These are phyloP conservation scores for Agrypnia vestita DNA, from an alignment of 1,140 invertebrate genomes.

Conservation along the genomic window DNA sequence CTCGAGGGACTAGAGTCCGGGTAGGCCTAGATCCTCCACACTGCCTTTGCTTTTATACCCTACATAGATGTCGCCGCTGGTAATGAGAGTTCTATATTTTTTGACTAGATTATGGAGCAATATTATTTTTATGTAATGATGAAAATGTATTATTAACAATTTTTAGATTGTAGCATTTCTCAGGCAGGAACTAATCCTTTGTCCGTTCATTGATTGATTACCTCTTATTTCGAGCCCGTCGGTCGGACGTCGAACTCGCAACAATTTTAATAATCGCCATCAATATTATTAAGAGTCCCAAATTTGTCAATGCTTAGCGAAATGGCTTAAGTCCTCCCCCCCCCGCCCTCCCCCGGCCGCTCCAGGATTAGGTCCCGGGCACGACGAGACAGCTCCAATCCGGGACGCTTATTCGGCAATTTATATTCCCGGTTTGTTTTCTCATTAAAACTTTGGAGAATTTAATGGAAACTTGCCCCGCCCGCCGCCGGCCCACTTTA, in stretches of 20 bases:
- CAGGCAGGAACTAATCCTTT: no score
- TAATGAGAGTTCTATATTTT: no score
- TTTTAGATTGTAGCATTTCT: no score
- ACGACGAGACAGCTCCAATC: slow-evolving; percentile 38
- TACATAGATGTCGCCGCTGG: no score
- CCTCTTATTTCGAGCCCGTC: no score
- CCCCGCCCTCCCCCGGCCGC: not conserved
- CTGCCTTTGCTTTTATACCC: no score
- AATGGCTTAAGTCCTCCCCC: slow-evolving; percentile 22
- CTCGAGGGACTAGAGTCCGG: no score
- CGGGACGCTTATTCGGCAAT: slow-evolving; percentile 38
- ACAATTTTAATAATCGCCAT: slow-evolving; percentile 35
- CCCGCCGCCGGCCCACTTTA: slow-evolving; percentile 24
- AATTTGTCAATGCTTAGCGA: slow-evolving; percentile 37
- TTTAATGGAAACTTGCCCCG: slow-evolving; percentile 46
- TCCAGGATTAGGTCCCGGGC: slow-evolving; percentile 27
- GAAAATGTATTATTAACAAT: no score
- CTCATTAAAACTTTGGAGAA: slow-evolving; percentile 53
- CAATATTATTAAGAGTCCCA: slow-evolving; percentile 9
- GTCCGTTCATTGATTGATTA: no score
- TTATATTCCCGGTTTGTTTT: slow-evolving; percentile 54
- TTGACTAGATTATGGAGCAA: no score
- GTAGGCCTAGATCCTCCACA: no score
- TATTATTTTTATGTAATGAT: no score
- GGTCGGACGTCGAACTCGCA: not conserved